Evolutionary conservation across 2,888 invertebrate genomes (phyloP).

Genomic region (Pandemis heparana): DNA sequence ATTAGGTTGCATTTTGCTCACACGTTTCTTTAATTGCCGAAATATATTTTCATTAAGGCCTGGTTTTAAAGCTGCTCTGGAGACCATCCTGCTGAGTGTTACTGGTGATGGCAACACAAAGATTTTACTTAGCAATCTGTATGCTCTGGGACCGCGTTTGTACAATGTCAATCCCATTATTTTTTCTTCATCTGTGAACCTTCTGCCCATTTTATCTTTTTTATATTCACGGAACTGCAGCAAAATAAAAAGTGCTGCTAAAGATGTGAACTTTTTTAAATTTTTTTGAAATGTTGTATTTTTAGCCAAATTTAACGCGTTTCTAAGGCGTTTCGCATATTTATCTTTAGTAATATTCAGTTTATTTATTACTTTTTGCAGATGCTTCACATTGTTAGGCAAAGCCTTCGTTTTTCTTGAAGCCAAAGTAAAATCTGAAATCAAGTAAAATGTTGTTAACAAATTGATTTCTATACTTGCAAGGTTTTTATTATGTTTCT

Average conservation of each 20-base stretch:
- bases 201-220: neutral
- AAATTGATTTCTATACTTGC: too few species aligned
- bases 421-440: too few species aligned
- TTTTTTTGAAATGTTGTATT: neutral
- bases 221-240: constrained; percentile 1
- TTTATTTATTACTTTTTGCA: too few species aligned
- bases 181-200: constrained; percentile 22
- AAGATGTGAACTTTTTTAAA: neutral
- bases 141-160: constrained; percentile 36
- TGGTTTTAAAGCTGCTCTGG: constrained; percentile 4
- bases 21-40: constrained; percentile 12
- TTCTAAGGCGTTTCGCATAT: too few species aligned
- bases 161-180: constrained; percentile 29
- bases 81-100: constrained; percentile 8
- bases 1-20: neutral
- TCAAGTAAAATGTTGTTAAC: too few species aligned
- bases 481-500: too few species aligned
- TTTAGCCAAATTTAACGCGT: neutral
- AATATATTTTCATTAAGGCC: constrained; percentile 30
- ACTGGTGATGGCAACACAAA: constrained; percentile 28
- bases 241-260: neutral
- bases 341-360: too few species aligned
- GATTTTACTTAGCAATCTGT: constrained; percentile 28
- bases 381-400: too few species aligned
- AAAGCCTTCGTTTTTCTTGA: too few species aligned